Conservation (phyloP, 2,797 vertebrate genomes). For the Nasua narica region DNA sequence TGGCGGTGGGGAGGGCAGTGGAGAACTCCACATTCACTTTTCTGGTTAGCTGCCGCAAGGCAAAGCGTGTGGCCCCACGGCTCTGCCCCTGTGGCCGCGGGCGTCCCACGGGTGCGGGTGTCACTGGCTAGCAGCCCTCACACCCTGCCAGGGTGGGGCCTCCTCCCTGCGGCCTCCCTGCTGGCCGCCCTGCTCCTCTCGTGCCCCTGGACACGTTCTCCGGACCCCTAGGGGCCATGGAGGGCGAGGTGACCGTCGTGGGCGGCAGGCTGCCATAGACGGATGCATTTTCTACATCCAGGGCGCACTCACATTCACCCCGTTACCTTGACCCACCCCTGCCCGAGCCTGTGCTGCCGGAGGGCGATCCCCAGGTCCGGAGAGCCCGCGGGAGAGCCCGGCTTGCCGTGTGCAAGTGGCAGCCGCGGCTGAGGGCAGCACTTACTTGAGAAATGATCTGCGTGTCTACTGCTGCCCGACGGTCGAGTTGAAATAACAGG, state of each 20-base stretch:
- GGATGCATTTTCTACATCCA: background rate
- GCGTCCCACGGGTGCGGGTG: background rate
- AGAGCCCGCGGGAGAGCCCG: accelerated
- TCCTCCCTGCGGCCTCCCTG: accelerated
- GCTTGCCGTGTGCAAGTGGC: accelerated
- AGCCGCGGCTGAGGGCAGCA: accelerated
- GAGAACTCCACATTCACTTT: no score
- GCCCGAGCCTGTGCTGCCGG: background rate
- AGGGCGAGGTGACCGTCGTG: no score
- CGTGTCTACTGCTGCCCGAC: background rate
- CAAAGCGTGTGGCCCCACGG: no score
- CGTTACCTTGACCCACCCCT: no score
- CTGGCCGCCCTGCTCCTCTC: accelerated
- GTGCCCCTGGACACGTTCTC: accelerated
- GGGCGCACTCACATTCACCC: accelerated
- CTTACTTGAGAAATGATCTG: background rate
- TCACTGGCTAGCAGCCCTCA: background rate
- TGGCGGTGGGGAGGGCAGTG: background rate
- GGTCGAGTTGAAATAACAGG: background rate
- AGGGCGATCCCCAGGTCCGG: accelerated
- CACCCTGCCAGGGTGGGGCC: accelerated
- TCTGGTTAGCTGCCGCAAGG: no score
- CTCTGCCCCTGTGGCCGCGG: background rate
- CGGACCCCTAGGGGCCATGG: background rate
- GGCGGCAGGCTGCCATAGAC: background rate